Evolutionary conservation across 2,888 invertebrate genomes (phyloP), one percentile per base, ranked within the genome.

Genomic region (Pseudococcus jackbeardsleyi): DNA sequence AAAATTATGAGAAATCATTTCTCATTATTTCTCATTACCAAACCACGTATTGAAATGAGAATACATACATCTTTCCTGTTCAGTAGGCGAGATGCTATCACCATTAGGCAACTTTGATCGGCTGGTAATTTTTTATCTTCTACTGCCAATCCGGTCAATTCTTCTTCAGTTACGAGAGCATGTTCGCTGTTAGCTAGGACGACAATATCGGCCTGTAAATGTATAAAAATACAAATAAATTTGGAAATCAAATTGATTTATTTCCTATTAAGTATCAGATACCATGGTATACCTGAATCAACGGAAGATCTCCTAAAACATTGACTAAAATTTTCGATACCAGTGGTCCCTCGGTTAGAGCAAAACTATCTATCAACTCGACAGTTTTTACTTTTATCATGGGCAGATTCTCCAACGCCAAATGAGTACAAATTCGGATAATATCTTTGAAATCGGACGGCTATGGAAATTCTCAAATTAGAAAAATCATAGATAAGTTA

Each of bases 331-430:
- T 90, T 3, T 93, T 93, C 0, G 94, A 92, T 0, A 95, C 90
- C 0, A 94, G 93, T 88, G 92, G 92, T 9, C 91, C 92, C 86
- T 93, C 92, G 7, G 91, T 91, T 77, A 93, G 92, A 89, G 93
- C 93, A 84, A 93, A 93, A 48, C 92, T 92, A 85, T 93, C 93
- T 90, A 92, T 91, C 89, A 93, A 86, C 91, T 95, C 94, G 39
- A 94, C 92, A 59, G 92, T 92, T 91, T 93, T 95, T 0, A 95
- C 93, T 92, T 95, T 95, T 89, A 93, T 92, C 0, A 92, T 92
- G 88, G 93, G 93, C 0, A 93, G 91, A 91, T 96, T 97, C 91
- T 97, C 97, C 0, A 95, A 91, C 0, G 94, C 93, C 0, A 96
- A 91, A 91, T 97, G 97, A 8, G 95, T 92, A 90, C 94, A 92